A percentile compares a stretch with the other conserved stretches of the same genome.
These are phyloP conservation scores for Capitella teleta DNA, from an alignment of 1,140 invertebrate genomes.

Conservation along the genomic window DNA sequence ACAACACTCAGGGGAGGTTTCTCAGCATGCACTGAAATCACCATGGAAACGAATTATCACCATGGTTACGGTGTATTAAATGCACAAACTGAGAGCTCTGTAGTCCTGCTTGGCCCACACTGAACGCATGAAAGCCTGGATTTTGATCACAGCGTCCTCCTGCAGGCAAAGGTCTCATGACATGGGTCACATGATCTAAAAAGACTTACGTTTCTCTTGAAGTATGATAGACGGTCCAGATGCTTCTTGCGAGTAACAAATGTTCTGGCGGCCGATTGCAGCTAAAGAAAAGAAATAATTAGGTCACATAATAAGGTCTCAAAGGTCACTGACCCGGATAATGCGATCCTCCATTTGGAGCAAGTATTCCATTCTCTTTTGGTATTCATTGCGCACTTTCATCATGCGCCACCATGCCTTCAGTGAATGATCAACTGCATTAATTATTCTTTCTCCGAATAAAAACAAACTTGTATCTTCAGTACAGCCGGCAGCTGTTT, in stretches of 20 bases:
- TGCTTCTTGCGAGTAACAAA: conserved; percentile 26
- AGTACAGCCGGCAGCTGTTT: conserved; percentile 47
- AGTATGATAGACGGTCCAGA: conserved; percentile 27
- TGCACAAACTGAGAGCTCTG: conserved; percentile 35
- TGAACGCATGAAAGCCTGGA: conserved; percentile 40
- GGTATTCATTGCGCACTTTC: conserved; percentile 45
- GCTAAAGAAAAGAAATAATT: conserved; percentile 16
- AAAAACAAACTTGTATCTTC: conserved; percentile 46
- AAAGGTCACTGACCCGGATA: conserved; percentile 20
- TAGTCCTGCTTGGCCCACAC: conserved; percentile 38
- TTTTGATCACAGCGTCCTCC: conserved; percentile 35
- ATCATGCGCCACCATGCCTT: conserved; percentile 57
- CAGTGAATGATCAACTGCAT: no score
- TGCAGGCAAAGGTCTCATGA: no score
- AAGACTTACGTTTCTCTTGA: conserved; percentile 34
- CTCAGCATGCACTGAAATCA: conserved; percentile 47
- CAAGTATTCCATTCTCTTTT: conserved; percentile 21
- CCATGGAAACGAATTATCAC: no score
- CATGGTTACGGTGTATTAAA: no score
- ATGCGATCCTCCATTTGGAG: conserved; percentile 21
- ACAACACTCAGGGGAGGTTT: conserved; percentile 61
- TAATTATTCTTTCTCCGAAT: no score
- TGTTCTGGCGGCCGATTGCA: conserved; percentile 35
- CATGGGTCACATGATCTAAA: no score
- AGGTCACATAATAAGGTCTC: neutral